Conservation (phyloP, 30 jellyfish, hydroid and myxozoan species). For the Clytia hemisphaerica region DNA sequence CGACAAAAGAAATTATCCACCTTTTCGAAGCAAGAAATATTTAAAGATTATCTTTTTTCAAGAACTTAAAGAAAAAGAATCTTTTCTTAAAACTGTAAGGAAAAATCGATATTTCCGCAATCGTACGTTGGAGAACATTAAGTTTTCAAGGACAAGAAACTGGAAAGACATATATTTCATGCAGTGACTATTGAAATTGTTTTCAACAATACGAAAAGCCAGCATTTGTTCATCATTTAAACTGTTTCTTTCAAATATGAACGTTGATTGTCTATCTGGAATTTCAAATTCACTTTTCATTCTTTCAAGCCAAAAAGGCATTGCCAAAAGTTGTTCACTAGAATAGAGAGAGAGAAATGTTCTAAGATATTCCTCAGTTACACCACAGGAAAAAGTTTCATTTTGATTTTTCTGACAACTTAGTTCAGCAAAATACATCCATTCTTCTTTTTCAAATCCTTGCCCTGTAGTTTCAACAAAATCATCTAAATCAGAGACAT, state of each 20-base stretch:
- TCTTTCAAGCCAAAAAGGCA: conserved; percentile 40
- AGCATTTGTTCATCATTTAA: conserved; percentile 27
- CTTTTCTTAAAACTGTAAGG: too few relatives aligned
- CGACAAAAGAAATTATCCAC: too few relatives aligned
- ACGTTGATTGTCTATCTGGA: too few relatives aligned
- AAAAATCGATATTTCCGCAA: too few relatives aligned
- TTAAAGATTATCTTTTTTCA: too few relatives aligned
- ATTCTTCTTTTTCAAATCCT: conserved; percentile 28
- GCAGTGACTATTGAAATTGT: neutral
- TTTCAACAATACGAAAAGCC: conserved; percentile 8
- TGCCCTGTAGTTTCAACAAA: neutral
- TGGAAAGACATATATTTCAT: too few relatives aligned
- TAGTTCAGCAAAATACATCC: conserved; percentile 46
- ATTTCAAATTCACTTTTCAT: conserved; percentile 16
- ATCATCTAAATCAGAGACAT: neutral
- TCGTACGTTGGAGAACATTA: too few relatives aligned
- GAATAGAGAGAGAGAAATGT: neutral
- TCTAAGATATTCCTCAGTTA: neutral
- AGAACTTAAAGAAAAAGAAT: too few relatives aligned
- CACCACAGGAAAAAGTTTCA: too few relatives aligned
- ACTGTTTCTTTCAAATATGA: too few relatives aligned
- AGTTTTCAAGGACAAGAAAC: too few relatives aligned
- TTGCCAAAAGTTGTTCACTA: neutral
- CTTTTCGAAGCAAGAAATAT: too few relatives aligned
- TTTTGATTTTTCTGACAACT: neutral